Evolutionary conservation across 1,140 invertebrate genomes (phyloP).

Genomic region (Plectus sambesii): DNA sequence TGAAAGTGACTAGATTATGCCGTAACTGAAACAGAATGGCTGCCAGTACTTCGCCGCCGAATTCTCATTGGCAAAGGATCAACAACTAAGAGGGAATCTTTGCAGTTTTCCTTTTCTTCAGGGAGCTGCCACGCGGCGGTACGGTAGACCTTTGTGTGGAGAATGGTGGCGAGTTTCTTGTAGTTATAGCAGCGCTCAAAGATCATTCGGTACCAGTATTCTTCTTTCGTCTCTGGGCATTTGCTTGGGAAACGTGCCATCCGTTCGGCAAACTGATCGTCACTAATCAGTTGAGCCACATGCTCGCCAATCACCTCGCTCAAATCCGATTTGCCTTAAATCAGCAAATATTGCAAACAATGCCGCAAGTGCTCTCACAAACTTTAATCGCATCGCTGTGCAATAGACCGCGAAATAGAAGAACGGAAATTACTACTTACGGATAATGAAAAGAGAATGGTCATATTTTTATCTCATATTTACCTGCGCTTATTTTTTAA

Average conservation of each 20-base stretch:
- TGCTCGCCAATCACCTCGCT: conserved; percentile 34
- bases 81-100: conserved; percentile 24
- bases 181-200: conserved; percentile 34
- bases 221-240: conserved; percentile 41
- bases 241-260: conserved; percentile 32
- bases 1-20: too few species aligned
- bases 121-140: conserved; percentile 29
- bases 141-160: conserved; percentile 43
- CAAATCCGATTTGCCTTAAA: conserved; percentile 40
- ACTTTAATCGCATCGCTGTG: too few species aligned
- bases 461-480: too few species aligned
- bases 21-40: too few species aligned
- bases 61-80: conserved; percentile 27
- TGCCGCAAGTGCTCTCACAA: too few species aligned
- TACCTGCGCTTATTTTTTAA: too few species aligned
- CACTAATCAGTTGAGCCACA: conserved; percentile 28
- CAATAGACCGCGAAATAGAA: too few species aligned
- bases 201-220: conserved; percentile 40
- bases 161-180: conserved; percentile 32
- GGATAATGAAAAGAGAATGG: too few species aligned
- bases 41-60: conserved; percentile 41
- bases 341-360: too few species aligned
- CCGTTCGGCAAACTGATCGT: conserved; percentile 25
- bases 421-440: too few species aligned
- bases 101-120: conserved; percentile 38